Evolutionary conservation across 2,113 vertebrate species (phyloP).

Genomic region (Cairina moschata): DNA sequence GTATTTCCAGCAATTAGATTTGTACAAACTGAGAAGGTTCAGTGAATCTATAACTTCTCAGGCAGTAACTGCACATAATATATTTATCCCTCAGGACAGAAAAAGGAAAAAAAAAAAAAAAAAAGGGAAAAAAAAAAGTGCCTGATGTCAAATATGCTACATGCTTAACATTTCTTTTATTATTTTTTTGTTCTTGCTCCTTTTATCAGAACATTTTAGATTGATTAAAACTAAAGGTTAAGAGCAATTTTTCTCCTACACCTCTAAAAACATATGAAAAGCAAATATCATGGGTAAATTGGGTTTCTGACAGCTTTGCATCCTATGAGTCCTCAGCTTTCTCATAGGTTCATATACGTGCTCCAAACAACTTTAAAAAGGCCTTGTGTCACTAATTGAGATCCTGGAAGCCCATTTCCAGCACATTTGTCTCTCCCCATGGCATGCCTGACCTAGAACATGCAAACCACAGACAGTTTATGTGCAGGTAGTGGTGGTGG

Average conservation of each 20-base stretch:
- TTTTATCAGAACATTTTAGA: background rate
- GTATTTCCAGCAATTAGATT: background rate
- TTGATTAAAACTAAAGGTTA: conserved; percentile 17
- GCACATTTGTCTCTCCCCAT: background rate
- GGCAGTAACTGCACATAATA: background rate
- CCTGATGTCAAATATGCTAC: background rate
- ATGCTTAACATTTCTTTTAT: background rate
- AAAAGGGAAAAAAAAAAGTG: background rate
- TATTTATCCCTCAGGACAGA: background rate
- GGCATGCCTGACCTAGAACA: background rate
- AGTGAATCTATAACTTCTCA: background rate
- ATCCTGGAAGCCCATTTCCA: background rate
- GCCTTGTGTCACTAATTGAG: background rate
- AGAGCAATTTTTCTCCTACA: background rate
- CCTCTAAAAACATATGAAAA: background rate
- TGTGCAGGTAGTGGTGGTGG: background rate
- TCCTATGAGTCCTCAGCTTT: background rate
- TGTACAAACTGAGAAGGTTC: background rate
- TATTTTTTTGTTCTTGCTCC: background rate
- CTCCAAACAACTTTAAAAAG: background rate
- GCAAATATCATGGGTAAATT: background rate
- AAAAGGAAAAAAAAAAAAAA: background rate
- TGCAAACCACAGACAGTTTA: background rate
- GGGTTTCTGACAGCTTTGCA: background rate
- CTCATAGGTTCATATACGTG: accelerated